Evolutionary conservation across 2,113 vertebrate genomes (phyloP).

Genomic region (Albula glossodonta): DNA sequence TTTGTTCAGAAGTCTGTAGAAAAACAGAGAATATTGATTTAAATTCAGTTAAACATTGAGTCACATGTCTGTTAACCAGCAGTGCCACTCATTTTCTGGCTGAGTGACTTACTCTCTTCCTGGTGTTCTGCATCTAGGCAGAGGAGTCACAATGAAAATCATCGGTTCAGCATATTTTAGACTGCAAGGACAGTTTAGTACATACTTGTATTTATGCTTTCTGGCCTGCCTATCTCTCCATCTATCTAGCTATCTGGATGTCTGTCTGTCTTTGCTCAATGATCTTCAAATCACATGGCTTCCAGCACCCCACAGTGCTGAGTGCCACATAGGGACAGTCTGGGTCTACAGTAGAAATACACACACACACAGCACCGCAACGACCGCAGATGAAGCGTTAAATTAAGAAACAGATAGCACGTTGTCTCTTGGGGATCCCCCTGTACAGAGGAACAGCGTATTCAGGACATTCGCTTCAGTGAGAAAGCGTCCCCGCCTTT

Average conservation of each 20-base stretch:
- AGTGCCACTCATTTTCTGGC: neutral
- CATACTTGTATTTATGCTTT: no score
- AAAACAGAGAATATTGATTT: neutral
- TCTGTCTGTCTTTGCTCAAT: neutral
- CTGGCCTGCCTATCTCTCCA: no score
- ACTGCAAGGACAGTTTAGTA: no score
- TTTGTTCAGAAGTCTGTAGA: neutral
- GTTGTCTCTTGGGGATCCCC: conserved; percentile 14
- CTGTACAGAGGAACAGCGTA: neutral
- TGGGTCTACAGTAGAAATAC: neutral
- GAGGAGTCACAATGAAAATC: no score
- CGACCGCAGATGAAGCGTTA: conserved; percentile 26
- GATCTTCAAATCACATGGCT: neutral
- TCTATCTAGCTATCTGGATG: no score
- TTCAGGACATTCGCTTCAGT: neutral
- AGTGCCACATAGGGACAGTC: neutral
- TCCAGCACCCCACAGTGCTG: neutral
- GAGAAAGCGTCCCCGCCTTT: neutral
- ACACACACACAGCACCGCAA: neutral
- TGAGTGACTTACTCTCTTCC: neutral
- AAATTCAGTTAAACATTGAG: neutral
- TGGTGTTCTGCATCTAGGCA: neutral
- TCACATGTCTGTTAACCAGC: neutral
- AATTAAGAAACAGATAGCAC: conserved; percentile 21
- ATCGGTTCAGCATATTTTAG: no score